Percentiles rank a stretch among this genome's conserved stretches.
Conservation (phyloP, 2,888 invertebrate species). For the Bruchidius siliquastri region DNA sequence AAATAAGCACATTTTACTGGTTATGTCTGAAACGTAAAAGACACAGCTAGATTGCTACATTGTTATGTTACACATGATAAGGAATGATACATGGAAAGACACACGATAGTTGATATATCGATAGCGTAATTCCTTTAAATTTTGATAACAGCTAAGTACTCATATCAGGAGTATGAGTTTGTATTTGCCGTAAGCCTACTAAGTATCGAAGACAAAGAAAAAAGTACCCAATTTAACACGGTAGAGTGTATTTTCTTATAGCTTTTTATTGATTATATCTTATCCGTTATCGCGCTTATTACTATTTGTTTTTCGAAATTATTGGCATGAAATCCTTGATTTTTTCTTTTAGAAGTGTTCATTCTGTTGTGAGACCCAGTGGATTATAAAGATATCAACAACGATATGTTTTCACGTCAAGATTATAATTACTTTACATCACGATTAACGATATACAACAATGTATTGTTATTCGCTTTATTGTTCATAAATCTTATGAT, state of each 20-base stretch:
- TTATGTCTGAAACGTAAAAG: too few relatives aligned
- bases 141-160: not conserved
- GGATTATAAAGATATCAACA: not conserved
- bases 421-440: not conserved
- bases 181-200: not conserved
- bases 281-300: slow-evolving; percentile 25
- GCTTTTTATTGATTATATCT: slow-evolving; percentile 23
- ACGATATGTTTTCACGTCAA: not conserved
- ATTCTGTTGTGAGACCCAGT: not conserved
- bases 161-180: not conserved
- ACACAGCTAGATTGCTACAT: too few relatives aligned
- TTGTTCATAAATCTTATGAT: not conserved
- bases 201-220: not conserved
- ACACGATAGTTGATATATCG: not conserved
- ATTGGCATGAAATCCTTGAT: slow-evolving; percentile 18
- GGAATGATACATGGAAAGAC: not conserved
- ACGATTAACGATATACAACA: not conserved
- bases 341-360: slow-evolving; percentile 17
- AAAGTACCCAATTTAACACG: slow-evolving; percentile 5
- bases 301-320: slow-evolving; percentile 23
- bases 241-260: slow-evolving; percentile 14
- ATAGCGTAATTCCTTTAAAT: not conserved
- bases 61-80: too few relatives aligned
- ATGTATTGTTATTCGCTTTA: not conserved
- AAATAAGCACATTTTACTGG: too few relatives aligned